Conservation (phyloP, 2,113 vertebrate genomes). For the Melierax canorus region DNA sequence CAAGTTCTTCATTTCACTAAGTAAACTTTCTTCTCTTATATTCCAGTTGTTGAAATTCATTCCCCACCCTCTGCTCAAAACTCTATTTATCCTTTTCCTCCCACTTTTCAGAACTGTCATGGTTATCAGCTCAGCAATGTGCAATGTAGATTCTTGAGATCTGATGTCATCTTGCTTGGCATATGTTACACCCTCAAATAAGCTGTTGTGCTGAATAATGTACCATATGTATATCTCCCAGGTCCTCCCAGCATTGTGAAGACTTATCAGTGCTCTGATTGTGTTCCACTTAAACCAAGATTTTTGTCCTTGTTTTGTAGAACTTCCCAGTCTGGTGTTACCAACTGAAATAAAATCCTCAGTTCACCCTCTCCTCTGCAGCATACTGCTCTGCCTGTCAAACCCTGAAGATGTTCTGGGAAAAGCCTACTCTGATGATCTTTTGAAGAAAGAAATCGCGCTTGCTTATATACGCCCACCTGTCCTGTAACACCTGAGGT, state of each 20-base stretch:
- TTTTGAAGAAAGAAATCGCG: background rate
- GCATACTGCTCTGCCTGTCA: background rate
- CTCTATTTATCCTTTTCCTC: slow-evolving; percentile 33
- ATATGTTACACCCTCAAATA: slow-evolving; percentile 56
- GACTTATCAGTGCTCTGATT: background rate
- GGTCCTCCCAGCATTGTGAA: background rate
- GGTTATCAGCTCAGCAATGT: slow-evolving; percentile 33
- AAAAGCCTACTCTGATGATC: background rate
- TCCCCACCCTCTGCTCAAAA: slow-evolving; percentile 1
- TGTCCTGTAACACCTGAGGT: background rate
- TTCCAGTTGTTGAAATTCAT: slow-evolving; percentile 33
- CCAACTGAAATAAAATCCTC: background rate
- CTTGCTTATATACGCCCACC: background rate
- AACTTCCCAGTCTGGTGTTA: background rate
- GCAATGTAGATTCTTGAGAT: slow-evolving; percentile 31
- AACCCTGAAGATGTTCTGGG: background rate
- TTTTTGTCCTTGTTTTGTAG: background rate
- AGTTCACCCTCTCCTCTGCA: background rate
- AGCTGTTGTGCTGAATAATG: slow-evolving; percentile 49
- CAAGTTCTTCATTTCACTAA: background rate
- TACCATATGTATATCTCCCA: slow-evolving; percentile 21
- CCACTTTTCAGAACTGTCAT: slow-evolving; percentile 51
- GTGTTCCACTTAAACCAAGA: background rate
- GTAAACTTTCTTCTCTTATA: background rate
- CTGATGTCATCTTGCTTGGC: slow-evolving; percentile 37